Base-by-base conservation (phyloP, 2,113 vertebrate genomes). In the Sorex araneus region DNA sequence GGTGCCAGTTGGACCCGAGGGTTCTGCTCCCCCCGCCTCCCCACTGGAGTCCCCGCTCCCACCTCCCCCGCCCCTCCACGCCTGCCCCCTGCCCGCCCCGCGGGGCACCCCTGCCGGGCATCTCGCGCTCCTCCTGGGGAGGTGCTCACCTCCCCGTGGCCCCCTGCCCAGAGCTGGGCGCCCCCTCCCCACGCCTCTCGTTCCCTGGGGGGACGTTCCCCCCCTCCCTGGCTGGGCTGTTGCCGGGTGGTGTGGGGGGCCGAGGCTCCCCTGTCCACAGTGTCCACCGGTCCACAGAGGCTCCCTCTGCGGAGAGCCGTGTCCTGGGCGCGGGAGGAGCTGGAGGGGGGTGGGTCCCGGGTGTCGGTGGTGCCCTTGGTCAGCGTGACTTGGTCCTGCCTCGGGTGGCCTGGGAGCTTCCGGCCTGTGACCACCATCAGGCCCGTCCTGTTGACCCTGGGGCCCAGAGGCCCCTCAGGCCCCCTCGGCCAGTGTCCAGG, bases 351-450 rank as follows among this genome's bases (percentile, higher is more conserved):
- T 7, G 71, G 70, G 45, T 34, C 45, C 57, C 69, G n/a, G 66
- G 70, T 64, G 76, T 76, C 47, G 12, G 54, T 27, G 5, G n/a
- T 32, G 71, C 78, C 89, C 57, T 87, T 11, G 94, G 94, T 97
- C 95, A 96, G 77, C 45, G 0, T 84, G 95, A 96, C 95, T 94
- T 67, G 32, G 43, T 50, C 66, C 60, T 12, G 85, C 40, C 4
- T 2, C 47, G 71, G 32, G 30, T 36, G 21, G 86, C 50, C 63
- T 70, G 2, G 47, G 47, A 50, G 47, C 47, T 50, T 50, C 47
- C 47, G 40, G 47, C 47, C 47, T 10, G 47, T 50, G 47, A 50
- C 9, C 47, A 50, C 9, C 47, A 50, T 13, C 47, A 50, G 10
- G 47, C 47, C 9, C 47, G 9, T 50, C 47, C 47, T 50, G 47